phyloP scores from a whole-genome alignment of 2,797 vertebrate species.

The Sitta carolinensis region DNA sequence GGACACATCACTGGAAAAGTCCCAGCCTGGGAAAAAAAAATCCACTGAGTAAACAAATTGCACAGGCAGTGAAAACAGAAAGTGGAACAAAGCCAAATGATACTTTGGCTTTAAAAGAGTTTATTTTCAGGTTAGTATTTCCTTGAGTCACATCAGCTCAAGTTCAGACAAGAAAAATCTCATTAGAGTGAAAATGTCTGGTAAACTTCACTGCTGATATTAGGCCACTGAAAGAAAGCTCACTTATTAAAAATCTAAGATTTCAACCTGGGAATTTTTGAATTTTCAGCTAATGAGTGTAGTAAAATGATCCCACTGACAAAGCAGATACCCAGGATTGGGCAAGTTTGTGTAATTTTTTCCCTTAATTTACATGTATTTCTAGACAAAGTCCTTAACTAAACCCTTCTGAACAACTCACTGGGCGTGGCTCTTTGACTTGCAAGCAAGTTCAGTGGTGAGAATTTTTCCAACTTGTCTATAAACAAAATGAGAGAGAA shows the following conservation, averaged over 20 bases:
- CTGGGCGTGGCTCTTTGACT: neutral
- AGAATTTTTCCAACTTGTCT: neutral
- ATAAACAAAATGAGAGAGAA: neutral
- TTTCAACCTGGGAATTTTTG: neutral
- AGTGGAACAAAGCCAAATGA: slow-evolving; percentile 42
- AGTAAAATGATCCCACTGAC: neutral
- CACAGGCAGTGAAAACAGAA: neutral
- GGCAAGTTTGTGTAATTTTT: neutral
- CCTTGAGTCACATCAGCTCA: neutral
- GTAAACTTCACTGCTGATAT: neutral
- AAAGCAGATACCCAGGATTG: neutral
- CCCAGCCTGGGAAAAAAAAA: neutral
- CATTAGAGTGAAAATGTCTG: neutral
- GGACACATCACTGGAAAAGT: slow-evolving; percentile 55
- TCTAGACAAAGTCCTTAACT: neutral
- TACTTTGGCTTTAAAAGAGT: neutral
- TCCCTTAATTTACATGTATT: neutral
- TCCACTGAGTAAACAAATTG: slow-evolving; percentile 15
- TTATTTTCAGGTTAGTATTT: slow-evolving; percentile 41
- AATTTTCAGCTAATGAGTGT: neutral
- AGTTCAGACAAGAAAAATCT: slow-evolving; percentile 24
- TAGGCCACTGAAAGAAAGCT: neutral
- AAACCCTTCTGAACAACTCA: neutral
- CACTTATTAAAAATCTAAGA: neutral
- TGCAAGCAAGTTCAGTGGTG: neutral